Evolutionary conservation across 2,888 invertebrate species (phyloP).

Genomic region (Bedellia somnulentella): DNA sequence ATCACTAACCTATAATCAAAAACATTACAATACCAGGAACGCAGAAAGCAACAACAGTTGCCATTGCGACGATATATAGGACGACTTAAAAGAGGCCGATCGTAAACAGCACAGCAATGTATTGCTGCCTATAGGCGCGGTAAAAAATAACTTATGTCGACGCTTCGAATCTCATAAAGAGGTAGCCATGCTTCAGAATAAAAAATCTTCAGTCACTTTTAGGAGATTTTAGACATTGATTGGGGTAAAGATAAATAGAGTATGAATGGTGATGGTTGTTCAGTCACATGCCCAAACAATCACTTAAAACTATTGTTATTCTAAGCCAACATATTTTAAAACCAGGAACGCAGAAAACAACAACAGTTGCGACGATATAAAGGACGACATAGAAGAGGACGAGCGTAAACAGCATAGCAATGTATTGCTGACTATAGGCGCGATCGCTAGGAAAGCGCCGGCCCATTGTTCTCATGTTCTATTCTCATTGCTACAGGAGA

Average conservation of each 20-base stretch:
- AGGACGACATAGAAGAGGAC: slow-evolving; percentile 43
- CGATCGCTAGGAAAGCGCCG: slow-evolving; percentile 64
- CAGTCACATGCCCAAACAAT: no score
- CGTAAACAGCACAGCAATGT: slow-evolving; percentile 62
- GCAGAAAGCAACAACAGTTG: slow-evolving; percentile 26
- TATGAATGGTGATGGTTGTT: no score
- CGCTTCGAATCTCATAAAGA: no score
- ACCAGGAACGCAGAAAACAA: slow-evolving; percentile 29
- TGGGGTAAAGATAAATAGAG: no score
- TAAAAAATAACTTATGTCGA: no score
- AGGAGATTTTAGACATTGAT: no score
- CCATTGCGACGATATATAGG: slow-evolving; percentile 38
- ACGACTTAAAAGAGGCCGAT: slow-evolving; percentile 45
- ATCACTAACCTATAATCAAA: no score
- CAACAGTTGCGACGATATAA: slow-evolving; percentile 35
- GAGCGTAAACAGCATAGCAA: slow-evolving; percentile 54
- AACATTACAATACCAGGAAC: no score
- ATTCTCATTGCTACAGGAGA: slow-evolving; percentile 66
- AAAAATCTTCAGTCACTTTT: no score
- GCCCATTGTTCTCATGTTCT: slow-evolving; percentile 68
- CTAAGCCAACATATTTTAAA: no score
- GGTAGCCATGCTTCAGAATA: no score
- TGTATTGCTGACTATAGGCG: slow-evolving; percentile 75
- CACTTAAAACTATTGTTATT: no score
- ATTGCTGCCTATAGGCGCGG: slow-evolving; percentile 71